Evolutionary conservation across 1,140 invertebrate species (phyloP).

Genomic region (Antheraea mylitta): DNA sequence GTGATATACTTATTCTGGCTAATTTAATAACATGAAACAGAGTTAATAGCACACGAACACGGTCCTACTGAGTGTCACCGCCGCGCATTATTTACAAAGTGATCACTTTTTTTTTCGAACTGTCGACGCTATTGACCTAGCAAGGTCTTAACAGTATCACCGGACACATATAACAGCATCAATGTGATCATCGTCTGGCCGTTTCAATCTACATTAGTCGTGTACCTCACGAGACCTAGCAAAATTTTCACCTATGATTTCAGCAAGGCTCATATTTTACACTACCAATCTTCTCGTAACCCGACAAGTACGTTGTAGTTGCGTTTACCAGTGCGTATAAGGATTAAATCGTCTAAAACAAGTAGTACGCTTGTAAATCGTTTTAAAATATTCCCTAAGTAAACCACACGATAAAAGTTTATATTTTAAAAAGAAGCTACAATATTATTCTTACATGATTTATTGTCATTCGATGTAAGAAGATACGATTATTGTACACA

Average conservation of each 20-base stretch:
- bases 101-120: too few species aligned
- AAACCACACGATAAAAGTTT: too few species aligned
- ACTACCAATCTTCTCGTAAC: background rate
- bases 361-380: too few species aligned
- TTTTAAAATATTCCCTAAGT: too few species aligned
- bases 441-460: too few species aligned
- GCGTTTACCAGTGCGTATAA: background rate
- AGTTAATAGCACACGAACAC: slow-evolving; percentile 39
- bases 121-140: too few species aligned
- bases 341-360: too few species aligned
- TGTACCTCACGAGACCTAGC: background rate
- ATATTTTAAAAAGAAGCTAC: too few species aligned
- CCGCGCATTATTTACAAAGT: slow-evolving; percentile 3
- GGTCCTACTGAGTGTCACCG: slow-evolving; percentile 24
- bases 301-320: background rate
- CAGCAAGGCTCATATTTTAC: background rate
- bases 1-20: slow-evolving; percentile 72
- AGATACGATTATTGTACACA: too few species aligned
- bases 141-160: too few species aligned
- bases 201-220: background rate
- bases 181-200: background rate
- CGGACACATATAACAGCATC: too few species aligned
- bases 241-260: background rate
- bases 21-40: slow-evolving; percentile 64
- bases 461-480: too few species aligned